phyloP scores from a whole-genome alignment of 2,888 invertebrate species.

The Diogma glabrata region DNA sequence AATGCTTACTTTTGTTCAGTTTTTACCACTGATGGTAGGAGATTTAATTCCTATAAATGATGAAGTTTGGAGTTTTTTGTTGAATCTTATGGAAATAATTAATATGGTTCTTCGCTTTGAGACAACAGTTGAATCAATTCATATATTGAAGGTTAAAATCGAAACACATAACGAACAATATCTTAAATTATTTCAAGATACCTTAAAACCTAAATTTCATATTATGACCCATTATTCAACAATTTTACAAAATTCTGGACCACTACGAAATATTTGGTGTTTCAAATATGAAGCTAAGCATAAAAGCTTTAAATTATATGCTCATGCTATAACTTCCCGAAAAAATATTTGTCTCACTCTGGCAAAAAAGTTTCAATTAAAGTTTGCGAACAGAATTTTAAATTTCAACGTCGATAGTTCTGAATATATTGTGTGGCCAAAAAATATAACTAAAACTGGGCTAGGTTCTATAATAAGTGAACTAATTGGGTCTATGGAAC shows the following conservation, averaged over 20 bases:
- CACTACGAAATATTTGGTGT: neutral
- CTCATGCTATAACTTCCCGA: neutral
- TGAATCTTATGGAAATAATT: neutral
- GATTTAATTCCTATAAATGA: neutral
- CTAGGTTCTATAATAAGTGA: too few species aligned
- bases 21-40: neutral
- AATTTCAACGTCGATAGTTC: too few species aligned
- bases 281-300: neutral
- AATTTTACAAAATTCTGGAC: neutral
- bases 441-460: too few species aligned
- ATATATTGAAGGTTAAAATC: too few species aligned
- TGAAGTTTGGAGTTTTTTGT: neutral
- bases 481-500: too few species aligned
- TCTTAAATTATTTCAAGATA: neutral
- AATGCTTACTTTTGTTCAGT: too few species aligned
- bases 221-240: neutral
- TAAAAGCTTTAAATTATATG: neutral
- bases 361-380: neutral
- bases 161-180: too few species aligned
- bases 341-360: conserved; percentile 1
- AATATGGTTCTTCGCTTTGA: too few species aligned
- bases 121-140: too few species aligned
- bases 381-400: neutral
- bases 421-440: too few species aligned
- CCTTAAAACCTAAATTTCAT: neutral